These are phyloP conservation scores for Sylvilagus bachmani DNA, from an alignment of 2,113 vertebrate genomes.

Conservation along the genomic window DNA sequence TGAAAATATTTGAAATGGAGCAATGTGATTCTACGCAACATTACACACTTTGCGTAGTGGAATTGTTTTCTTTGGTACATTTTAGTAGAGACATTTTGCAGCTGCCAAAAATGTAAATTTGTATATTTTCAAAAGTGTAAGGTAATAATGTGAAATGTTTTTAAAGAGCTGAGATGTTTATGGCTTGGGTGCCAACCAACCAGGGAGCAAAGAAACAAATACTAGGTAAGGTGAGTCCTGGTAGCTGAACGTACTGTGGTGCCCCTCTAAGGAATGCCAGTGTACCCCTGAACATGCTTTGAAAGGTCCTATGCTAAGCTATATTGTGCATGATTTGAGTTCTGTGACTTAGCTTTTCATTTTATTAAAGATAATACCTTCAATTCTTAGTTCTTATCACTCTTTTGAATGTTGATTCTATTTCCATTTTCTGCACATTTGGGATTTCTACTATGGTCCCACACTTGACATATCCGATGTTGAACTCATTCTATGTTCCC, in stretches of 20 bases:
- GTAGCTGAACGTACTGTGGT: neutral
- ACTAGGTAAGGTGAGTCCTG: neutral
- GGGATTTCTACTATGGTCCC: neutral
- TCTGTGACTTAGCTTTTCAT: neutral
- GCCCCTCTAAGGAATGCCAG: neutral
- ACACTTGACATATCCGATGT: neutral
- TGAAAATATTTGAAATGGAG: conserved; percentile 14
- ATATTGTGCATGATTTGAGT: neutral
- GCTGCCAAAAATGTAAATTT: conserved; percentile 19
- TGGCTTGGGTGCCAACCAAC: neutral
- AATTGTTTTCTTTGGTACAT: conserved; percentile 16
- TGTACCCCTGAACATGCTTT: neutral
- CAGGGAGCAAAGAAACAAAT: neutral
- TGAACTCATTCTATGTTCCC: neutral
- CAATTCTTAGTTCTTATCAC: neutral
- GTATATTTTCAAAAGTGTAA: conserved; percentile 30
- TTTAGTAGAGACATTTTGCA: conserved; percentile 6
- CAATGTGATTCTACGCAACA: neutral
- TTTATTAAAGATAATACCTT: neutral
- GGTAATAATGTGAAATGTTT: conserved; percentile 19
- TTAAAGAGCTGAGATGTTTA: conserved; percentile 1
- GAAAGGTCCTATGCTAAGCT: neutral
- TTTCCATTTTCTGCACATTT: neutral
- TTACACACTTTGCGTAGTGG: neutral
- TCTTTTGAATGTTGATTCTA: neutral